Conservation (phyloP, 2,113 vertebrate genomes). For the Coryphaenoides rupestris region DNA sequence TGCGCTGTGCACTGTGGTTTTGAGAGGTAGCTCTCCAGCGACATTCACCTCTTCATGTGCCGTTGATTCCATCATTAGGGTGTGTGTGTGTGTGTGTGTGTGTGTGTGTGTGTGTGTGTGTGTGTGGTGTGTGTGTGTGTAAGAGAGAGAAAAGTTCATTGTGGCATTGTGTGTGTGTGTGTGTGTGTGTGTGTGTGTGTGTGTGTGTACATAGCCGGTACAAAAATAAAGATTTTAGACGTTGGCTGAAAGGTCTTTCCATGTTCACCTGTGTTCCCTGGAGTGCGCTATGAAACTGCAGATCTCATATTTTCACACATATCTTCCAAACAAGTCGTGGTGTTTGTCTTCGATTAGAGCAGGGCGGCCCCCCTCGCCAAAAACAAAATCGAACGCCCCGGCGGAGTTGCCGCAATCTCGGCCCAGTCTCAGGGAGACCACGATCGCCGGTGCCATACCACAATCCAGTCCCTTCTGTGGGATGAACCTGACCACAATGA, state of each 20-base stretch:
- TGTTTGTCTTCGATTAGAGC: conserved; percentile 7
- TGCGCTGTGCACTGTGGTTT: too few species aligned
- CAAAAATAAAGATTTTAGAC: too few species aligned
- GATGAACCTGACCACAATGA: neutral
- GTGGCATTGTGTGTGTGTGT: neutral
- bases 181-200: conserved; percentile 4
- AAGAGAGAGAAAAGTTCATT: too few species aligned
- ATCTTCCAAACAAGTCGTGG: neutral
- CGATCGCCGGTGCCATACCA: neutral
- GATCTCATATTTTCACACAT: too few species aligned
- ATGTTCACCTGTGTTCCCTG: too few species aligned
- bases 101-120: conserved; percentile 11
- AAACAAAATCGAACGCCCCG: neutral
- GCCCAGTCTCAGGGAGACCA: neutral
- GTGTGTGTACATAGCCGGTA: too few species aligned
- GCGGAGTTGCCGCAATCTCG: neutral
- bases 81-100: conserved; percentile 15
- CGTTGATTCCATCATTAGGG: too few species aligned
- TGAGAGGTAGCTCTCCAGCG: too few species aligned
- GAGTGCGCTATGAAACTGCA: too few species aligned
- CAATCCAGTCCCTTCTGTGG: neutral
- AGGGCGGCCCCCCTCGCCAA: neutral
- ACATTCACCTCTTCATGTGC: too few species aligned
- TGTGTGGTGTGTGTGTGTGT: neutral
- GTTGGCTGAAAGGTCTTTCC: too few species aligned